These are phyloP conservation scores for Ceraclea dissimilis DNA, from an alignment of 2,888 invertebrate genomes.

Conservation along the genomic window DNA sequence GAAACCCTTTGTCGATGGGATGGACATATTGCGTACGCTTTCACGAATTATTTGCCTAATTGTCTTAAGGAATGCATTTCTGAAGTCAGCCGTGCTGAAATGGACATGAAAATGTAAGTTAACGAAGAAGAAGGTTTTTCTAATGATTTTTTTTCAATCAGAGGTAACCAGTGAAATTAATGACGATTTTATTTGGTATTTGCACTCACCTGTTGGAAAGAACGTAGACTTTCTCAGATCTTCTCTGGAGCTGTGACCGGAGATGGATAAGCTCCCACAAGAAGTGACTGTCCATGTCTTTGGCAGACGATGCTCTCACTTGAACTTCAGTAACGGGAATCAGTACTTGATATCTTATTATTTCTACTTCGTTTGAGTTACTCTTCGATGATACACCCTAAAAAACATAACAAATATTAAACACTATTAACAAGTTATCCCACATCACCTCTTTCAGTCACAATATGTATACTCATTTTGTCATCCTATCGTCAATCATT, in stretches of 20 bases:
- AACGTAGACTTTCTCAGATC: slow-evolving; percentile 94
- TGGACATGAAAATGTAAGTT: not conserved
- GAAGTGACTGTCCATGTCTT: slow-evolving; percentile 94
- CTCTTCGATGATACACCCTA: slow-evolving; percentile 84
- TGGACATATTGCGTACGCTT: slow-evolving; percentile 94
- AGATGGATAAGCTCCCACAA: slow-evolving; percentile 96
- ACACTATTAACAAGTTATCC: too few species aligned
- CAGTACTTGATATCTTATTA: slow-evolving; percentile 91
- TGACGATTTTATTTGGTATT: too few species aligned
- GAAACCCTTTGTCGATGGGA: slow-evolving; percentile 69
- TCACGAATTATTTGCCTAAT: slow-evolving; percentile 96
- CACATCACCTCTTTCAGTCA: too few species aligned
- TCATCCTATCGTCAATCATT: too few species aligned
- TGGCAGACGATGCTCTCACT: slow-evolving; percentile 88
- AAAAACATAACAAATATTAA: too few species aligned
- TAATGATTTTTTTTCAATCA: too few species aligned
- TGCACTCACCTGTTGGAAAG: slow-evolving; percentile 77
- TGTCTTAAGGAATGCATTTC: slow-evolving; percentile 94
- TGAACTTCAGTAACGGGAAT: slow-evolving; percentile 97
- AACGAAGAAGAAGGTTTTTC: not conserved
- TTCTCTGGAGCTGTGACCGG: slow-evolving; percentile 84
- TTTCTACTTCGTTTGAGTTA: slow-evolving; percentile 85
- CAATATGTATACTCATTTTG: too few species aligned
- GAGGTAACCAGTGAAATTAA: too few species aligned
- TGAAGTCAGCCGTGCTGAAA: slow-evolving; percentile 84